Evolutionary conservation across 1,140 invertebrate genomes (phyloP).

Genomic region (Drosophila trapezifrons): DNA sequence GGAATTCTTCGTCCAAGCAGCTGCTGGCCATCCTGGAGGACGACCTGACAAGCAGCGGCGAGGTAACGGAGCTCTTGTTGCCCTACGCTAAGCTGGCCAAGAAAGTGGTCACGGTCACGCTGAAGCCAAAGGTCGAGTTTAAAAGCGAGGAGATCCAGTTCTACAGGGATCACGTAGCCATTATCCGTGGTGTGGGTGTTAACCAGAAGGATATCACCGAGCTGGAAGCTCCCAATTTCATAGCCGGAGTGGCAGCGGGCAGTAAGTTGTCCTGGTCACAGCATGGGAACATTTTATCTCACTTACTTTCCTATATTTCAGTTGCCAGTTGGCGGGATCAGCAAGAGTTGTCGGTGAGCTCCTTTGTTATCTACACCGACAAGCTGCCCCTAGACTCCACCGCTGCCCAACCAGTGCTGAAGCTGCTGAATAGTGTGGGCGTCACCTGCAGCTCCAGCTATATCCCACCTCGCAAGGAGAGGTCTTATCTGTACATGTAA

Average conservation of each 20-base stretch:
- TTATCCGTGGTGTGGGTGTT: conserved; percentile 58
- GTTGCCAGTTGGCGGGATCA: conserved; percentile 71
- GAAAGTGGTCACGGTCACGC: conserved; percentile 66
- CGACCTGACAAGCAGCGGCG: conserved; percentile 69
- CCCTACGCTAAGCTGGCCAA: conserved; percentile 65
- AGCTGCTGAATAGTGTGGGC: conserved; percentile 55
- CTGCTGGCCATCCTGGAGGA: conserved; percentile 67
- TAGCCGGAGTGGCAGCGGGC: conserved; percentile 72
- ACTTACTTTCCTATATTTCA: conserved; percentile 12
- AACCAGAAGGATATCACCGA: conserved; percentile 41
- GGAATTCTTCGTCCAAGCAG: conserved; percentile 45
- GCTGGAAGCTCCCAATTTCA: conserved; percentile 77
- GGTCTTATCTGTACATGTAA: conserved; percentile 75
- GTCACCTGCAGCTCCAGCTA: conserved; percentile 59
- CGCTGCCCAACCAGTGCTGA: conserved; percentile 69
- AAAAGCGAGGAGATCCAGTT: conserved; percentile 72
- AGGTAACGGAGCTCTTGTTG: conserved; percentile 63
- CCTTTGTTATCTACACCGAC: conserved; percentile 73
- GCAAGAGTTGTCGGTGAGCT: conserved; percentile 44
- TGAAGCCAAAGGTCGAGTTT: conserved; percentile 76
- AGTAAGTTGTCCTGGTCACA: conserved; percentile 39
- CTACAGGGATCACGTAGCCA: conserved; percentile 61
- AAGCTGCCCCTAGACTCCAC: conserved; percentile 67
- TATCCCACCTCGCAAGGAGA: conserved; percentile 59
- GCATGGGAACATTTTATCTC: too few species aligned